Base-by-base conservation (phyloP, 1,140 invertebrate species). In the Drosophila tristis region DNA sequence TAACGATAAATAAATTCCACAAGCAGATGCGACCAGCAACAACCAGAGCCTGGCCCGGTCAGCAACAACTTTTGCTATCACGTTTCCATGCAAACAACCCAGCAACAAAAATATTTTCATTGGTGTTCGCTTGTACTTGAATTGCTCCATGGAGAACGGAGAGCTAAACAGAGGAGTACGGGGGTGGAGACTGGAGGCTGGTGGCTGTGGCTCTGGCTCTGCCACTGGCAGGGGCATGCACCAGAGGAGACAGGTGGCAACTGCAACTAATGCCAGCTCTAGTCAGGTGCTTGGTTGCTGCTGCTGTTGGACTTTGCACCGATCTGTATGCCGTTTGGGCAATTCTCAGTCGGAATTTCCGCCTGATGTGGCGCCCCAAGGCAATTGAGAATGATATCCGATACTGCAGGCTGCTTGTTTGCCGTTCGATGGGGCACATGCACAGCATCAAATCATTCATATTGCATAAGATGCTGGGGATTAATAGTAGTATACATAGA, bases 1-100 rank as follows among this genome's bases (percentile, higher is more conserved):
- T 81, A 87, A 87, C 82, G 82, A 86, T 86, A 86, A 86, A 86
- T 87, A 87, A 86, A 86, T 86, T 87, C 82, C 82, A 81, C 82
- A 81, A 87, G 82, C 82, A 86, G 82, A 86, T 86, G 82, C 82
- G 51, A 73, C 80, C 61, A 43, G 73, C 54, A 55, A 45, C 66
- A 48, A 35, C 66, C 50, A 23, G 44, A 56, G 50, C 62, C 63
- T 71, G 75, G 75, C 80, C 76, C 59, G 64, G 53, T 58, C 78
- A 64, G 65, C 63, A 86, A 70, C 81, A 86, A 78, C 82, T 87
- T 86, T 86, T 86, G 82, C 82, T 86, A 86, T 87, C 82, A 87
- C 82, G 82, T 82, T 87, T 82, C 70, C 82, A 87, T 74, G 82
- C 81, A 86, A 75, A 86, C 76, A 74, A 68, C 65, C 68, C 65